phyloP scores from a whole-genome alignment of 2,888 invertebrate species.

The Tinea semifulvella region DNA sequence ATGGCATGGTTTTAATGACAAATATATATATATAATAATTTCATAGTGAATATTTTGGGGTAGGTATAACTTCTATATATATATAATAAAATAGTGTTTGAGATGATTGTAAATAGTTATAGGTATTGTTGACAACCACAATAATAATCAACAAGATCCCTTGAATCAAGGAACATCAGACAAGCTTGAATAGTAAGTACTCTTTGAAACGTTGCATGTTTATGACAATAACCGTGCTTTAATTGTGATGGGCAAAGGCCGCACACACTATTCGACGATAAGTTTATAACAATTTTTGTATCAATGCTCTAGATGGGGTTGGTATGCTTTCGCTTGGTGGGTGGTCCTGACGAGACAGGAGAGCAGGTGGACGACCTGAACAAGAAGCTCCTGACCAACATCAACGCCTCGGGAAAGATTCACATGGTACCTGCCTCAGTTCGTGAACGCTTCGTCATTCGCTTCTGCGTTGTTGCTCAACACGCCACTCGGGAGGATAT shows the following conservation, averaged over 20 bases:
- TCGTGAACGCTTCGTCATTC: slow-evolving; percentile 88
- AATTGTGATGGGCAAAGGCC: neutral
- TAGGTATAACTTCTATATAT: no score
- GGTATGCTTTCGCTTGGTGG: slow-evolving; percentile 90
- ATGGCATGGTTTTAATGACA: no score
- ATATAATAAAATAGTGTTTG: no score
- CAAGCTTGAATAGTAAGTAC: no score
- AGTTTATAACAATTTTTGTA: slow-evolving; percentile 13
- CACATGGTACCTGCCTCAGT: slow-evolving; percentile 97
- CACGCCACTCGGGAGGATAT: slow-evolving; percentile 87
- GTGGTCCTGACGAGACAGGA: slow-evolving; percentile 50
- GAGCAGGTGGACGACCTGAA: slow-evolving; percentile 73
- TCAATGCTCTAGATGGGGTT: slow-evolving; percentile 91
- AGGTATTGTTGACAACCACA: no score
- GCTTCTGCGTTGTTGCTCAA: slow-evolving; percentile 94
- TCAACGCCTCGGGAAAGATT: slow-evolving; percentile 94
- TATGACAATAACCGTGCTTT: no score
- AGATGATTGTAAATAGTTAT: no score
- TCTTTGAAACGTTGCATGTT: no score
- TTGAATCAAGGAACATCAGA: no score
- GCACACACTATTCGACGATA: neutral
- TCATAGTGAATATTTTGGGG: no score
- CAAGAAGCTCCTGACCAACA: slow-evolving; percentile 88
- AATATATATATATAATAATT: no score
- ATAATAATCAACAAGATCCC: no score